Conservation (phyloP, 1,140 invertebrate genomes). For the Drosophila bocki region DNA sequence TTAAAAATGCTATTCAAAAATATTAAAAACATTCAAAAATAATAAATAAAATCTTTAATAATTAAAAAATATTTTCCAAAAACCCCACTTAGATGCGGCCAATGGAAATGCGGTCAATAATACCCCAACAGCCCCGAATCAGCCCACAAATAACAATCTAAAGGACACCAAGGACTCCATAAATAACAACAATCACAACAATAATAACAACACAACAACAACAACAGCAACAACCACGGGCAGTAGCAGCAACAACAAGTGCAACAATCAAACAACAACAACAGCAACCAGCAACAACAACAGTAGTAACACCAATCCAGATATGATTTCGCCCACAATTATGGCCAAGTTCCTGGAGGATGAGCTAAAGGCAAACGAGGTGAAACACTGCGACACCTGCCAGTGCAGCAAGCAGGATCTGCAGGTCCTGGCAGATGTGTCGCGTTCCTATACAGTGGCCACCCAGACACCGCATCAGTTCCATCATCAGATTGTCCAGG, state of each 20-base stretch:
- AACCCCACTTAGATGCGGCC: slow-evolving; percentile 29
- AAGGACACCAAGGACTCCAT: slow-evolving; percentile 56
- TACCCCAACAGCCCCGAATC: slow-evolving; percentile 35
- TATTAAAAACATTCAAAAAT: not conserved
- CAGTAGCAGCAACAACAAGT: slow-evolving; percentile 54
- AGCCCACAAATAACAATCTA: slow-evolving; percentile 40
- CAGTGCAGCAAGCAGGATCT: slow-evolving; percentile 88
- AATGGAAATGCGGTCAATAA: slow-evolving; percentile 52
- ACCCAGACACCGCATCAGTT: slow-evolving; percentile 86
- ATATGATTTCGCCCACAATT: slow-evolving; percentile 95
- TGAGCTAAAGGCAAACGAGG: slow-evolving; percentile 89
- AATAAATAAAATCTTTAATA: not conserved
- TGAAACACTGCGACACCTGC: slow-evolving; percentile 93
- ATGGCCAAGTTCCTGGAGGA: slow-evolving; percentile 97
- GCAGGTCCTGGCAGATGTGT: slow-evolving; percentile 87
- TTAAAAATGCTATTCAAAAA: not conserved
- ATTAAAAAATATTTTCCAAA: not conserved
- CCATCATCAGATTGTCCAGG: slow-evolving; percentile 8
- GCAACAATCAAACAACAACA: slow-evolving; percentile 41
- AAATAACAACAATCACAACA: slow-evolving; percentile 58
- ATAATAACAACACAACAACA: slow-evolving; percentile 53
- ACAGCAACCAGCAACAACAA: slow-evolving; percentile 72
- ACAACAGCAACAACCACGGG: slow-evolving; percentile 43
- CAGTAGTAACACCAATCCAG: slow-evolving; percentile 86
- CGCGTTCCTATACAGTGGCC: slow-evolving; percentile 87